phyloP scores from a whole-genome alignment of 2,888 invertebrate species.

The Trissoscelio sp. region DNA sequence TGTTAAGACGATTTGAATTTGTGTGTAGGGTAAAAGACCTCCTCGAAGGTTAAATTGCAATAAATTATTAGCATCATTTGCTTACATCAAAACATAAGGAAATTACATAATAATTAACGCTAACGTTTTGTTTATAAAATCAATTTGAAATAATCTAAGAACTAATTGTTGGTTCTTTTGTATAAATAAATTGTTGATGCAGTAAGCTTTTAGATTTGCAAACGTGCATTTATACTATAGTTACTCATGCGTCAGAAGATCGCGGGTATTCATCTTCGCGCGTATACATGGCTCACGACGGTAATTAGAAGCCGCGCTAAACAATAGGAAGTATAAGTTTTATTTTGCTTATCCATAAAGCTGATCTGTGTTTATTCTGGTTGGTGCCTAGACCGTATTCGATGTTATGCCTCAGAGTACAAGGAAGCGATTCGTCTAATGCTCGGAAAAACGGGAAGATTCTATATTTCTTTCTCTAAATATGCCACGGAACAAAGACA shows the following conservation, averaged over 20 bases:
- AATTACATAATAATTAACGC: neutral
- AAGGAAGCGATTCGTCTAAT: constrained; percentile 65
- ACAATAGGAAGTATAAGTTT: constrained; percentile 82
- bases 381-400: constrained; percentile 65
- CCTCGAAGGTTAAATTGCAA: neutral
- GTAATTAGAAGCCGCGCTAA: constrained; percentile 81
- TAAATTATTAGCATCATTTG: no score
- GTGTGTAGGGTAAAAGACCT: neutral
- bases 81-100: neutral
- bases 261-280: constrained; percentile 67
- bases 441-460: constrained; percentile 60
- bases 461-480: constrained; percentile 60
- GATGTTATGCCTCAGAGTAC: constrained; percentile 58
- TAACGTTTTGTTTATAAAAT: neutral
- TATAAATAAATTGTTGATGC: constrained; percentile 32
- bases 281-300: constrained; percentile 70
- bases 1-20: no score
- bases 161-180: constrained; percentile 8
- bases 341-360: constrained; percentile 80
- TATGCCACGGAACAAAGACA: constrained; percentile 51
- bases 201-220: constrained; percentile 40
- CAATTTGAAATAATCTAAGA: neutral
- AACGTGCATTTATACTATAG: constrained; percentile 52
- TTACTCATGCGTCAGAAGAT: constrained; percentile 62
- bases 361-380: constrained; percentile 74